Base-by-base conservation (phyloP, 2,113 vertebrate species). In the Carettochelys insculpta region DNA sequence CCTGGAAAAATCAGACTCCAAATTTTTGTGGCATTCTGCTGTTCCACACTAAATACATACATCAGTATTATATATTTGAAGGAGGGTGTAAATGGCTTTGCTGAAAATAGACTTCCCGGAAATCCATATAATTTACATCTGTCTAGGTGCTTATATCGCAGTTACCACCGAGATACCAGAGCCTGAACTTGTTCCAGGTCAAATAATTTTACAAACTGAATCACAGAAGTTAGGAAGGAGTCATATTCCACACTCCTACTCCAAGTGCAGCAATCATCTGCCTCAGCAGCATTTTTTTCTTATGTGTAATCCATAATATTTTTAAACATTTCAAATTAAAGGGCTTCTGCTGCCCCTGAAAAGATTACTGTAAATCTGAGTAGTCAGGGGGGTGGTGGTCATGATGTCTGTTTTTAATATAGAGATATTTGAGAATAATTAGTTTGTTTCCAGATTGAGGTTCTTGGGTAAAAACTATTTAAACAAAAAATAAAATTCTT, bases 1-100 rank as follows among this genome's bases (percentile, higher is more conserved):
- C 94, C 90, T 97, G n/a, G 85, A 88, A 95, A 82, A 94, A 88
- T 78, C 85, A 80, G 94, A 91, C 94, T 93, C 90, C 75, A 88
- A 96, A 96, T 95, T 78, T 94, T 86, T 93, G 81, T 95, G 95
- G 95, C 96, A 96, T n/a, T n/a, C 94, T 96, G 87, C 91, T 95
- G 92, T 77, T 78, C 92, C 90, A 92, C 80, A 89, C 86, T 93
- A 93, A 96, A 90, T 71, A 93, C 76, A 80, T 87, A 80, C 87
- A 95, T 90, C 95, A 96, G 92, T 90, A 90, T 80, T 61, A 84
- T 25, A 1, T 25, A 16, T 82, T 47, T 89, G 76, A 65, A 85
- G 80, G 56, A 80, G 45, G 14, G 92, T 58, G 85, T 86, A 94
- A 90, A 85, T 47, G 43, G 41, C 86, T 76, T 95, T 82, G 41